These are phyloP conservation scores for Phoeniculus purpureus DNA, from an alignment of 2,797 vertebrate genomes.

Conservation along the genomic window DNA sequence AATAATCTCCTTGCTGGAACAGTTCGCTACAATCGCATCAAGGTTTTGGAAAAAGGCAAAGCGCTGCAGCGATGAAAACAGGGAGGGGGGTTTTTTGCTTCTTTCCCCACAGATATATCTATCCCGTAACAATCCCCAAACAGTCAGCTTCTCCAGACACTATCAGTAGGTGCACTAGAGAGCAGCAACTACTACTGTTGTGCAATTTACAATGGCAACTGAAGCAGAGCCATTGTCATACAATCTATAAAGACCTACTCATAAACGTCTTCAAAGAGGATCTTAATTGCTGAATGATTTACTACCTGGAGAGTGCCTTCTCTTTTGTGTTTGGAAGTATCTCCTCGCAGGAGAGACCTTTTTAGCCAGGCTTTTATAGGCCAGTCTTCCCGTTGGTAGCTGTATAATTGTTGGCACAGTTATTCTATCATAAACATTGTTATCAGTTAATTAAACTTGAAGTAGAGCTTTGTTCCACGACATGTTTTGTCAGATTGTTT, in stretches of 20 bases:
- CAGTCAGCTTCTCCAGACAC: slow-evolving; percentile 29
- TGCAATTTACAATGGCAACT: slow-evolving; percentile 54
- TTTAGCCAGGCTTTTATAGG: slow-evolving; percentile 66
- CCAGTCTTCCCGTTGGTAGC: slow-evolving; percentile 71
- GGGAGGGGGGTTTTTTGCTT: background rate
- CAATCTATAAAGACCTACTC: slow-evolving; percentile 51
- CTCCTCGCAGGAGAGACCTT: slow-evolving; percentile 60
- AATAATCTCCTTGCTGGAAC: slow-evolving; percentile 40
- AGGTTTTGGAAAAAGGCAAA: slow-evolving; percentile 41
- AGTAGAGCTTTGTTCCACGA: slow-evolving; percentile 81
- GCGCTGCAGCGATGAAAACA: slow-evolving; percentile 20
- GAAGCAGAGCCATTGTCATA: slow-evolving; percentile 53
- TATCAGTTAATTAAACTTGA: slow-evolving; percentile 89
- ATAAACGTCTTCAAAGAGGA: slow-evolving; percentile 30
- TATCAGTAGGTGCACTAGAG: slow-evolving; percentile 36
- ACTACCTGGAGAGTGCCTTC: slow-evolving; percentile 51
- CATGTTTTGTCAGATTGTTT: slow-evolving; percentile 86
- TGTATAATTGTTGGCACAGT: slow-evolving; percentile 87
- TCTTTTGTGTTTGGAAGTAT: slow-evolving; percentile 46
- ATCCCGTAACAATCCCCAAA: background rate
- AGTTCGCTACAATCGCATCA: slow-evolving; percentile 39
- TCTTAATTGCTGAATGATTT: slow-evolving; percentile 71
- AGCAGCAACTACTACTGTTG: slow-evolving; percentile 8
- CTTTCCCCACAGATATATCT: slow-evolving; percentile 6
- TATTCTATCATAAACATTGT: slow-evolving; percentile 86